Evolutionary conservation across 2,888 invertebrate species (phyloP), one percentile per base, ranked within the genome.

Genomic region (Calliphora vomitoria): DNA sequence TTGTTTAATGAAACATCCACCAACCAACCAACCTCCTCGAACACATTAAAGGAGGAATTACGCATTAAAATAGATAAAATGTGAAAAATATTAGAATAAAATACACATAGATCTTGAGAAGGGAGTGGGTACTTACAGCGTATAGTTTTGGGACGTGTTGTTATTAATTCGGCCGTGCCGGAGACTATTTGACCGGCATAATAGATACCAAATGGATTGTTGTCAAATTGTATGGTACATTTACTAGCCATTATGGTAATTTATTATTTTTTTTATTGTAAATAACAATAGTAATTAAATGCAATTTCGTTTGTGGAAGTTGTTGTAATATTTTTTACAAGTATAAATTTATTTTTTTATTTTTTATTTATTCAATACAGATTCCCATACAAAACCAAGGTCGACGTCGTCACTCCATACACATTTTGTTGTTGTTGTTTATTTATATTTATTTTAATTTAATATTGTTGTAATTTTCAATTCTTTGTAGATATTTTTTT

Each of bases 121-220:
- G 4, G 5, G 8, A 5, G 20, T 18, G 53, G 18, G 4, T 58
- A 92, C 93, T 88, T 91, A 93, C 93, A 93, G 88, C 93, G 91
- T 89, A 93, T 93, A 60, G 93, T 93, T 89, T 93, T 93, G 15
- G 93, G 91, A 71, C 93, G 92, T 62, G 91, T 91, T 25, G 93
- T 93, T 87, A 91, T 90, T 82, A 93, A 90, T 84, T 93, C 93
- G 38, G 92, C 93, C 68, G 92, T 91, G 31, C 93, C 93, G 86
- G 93, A 92, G 47, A 93, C 90, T 50, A 91, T 88, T 86, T 93
- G 93, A 31, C 93, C 93, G 85, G 93, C 93, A 90, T 92, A 93
- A 80, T 92, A 93, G 60, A 93, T 91, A n/a, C 92, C 92, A 78
- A 92, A 85, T 41, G 92, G 91, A 89, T 91, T 91, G 78, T 90